A percentile compares a stretch with the other conserved stretches of the same genome.
phyloP scores from a whole-genome alignment of 2,113 vertebrate species.

The Myiagra hebetior region DNA sequence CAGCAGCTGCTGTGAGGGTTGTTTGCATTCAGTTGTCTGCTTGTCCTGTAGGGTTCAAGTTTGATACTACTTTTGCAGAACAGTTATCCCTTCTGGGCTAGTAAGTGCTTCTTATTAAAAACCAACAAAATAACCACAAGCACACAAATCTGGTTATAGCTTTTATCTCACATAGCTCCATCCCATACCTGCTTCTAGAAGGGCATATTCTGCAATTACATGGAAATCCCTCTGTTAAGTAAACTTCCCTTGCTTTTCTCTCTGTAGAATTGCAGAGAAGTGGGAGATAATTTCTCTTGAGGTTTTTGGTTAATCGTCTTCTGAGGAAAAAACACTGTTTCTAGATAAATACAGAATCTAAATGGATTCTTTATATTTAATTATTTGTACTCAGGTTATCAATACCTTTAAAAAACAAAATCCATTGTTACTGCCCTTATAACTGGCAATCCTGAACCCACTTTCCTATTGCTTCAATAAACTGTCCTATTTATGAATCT shows the following conservation, averaged over 20 bases:
- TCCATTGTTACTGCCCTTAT: background rate
- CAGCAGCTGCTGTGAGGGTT: constrained; percentile 50
- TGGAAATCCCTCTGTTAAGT: background rate
- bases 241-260: background rate
- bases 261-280: background rate
- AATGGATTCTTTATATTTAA: background rate
- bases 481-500: background rate
- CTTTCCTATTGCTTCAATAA: background rate
- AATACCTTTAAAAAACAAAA: background rate
- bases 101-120: background rate
- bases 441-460: background rate
- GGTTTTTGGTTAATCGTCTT: background rate
- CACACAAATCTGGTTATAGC: background rate
- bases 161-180: background rate
- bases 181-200: background rate
- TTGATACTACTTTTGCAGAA: background rate
- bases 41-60: constrained; percentile 9
- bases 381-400: background rate
- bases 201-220: background rate
- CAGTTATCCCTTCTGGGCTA: background rate
- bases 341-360: background rate
- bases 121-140: background rate
- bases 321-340: background rate
- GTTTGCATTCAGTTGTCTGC: constrained; percentile 44
- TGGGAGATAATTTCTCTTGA: background rate